These are phyloP conservation scores for Ametastegia equiseti DNA, from an alignment of 2,888 invertebrate species.

Conservation along the genomic window DNA sequence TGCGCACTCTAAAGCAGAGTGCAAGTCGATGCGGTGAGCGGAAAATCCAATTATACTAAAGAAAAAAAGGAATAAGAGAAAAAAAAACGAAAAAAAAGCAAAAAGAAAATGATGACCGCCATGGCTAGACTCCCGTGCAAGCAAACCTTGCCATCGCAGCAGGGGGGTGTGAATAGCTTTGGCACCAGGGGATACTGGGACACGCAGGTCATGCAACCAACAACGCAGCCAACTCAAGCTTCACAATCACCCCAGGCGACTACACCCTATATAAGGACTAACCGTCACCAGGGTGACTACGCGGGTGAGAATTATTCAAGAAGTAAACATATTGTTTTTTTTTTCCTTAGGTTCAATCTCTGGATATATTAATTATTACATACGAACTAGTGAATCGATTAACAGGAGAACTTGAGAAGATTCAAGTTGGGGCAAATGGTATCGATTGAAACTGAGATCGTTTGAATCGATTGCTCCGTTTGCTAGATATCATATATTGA, in stretches of 20 bases:
- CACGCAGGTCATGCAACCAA: constrained; percentile 67
- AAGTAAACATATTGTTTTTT: background rate
- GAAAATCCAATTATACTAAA: constrained; percentile 36
- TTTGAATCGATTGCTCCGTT: too few relatives aligned
- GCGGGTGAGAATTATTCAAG: constrained; percentile 62
- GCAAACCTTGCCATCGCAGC: constrained; percentile 69
- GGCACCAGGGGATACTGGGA: constrained; percentile 72
- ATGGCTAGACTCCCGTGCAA: constrained; percentile 75
- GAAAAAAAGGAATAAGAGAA: background rate
- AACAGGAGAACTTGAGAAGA: too few relatives aligned
- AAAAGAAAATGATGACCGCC: constrained; percentile 71
- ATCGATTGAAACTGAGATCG: too few relatives aligned
- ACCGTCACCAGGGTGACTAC: constrained; percentile 70
- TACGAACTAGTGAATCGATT: too few relatives aligned
- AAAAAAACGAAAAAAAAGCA: constrained; percentile 34
- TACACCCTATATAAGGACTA: constrained; percentile 68
- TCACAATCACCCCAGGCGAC: constrained; percentile 60
- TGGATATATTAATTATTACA: background rate
- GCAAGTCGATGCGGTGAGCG: constrained; percentile 51
- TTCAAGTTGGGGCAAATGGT: too few relatives aligned
- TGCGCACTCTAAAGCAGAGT: constrained; percentile 65
- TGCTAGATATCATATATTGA: too few relatives aligned
- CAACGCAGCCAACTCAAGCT: constrained; percentile 55
- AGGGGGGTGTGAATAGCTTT: constrained; percentile 58
- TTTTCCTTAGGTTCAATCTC: background rate